These are phyloP conservation scores for Ophiothrix spiculata DNA, from an alignment of 35 echinoderm and acorn worm species.

Conservation along the genomic window DNA sequence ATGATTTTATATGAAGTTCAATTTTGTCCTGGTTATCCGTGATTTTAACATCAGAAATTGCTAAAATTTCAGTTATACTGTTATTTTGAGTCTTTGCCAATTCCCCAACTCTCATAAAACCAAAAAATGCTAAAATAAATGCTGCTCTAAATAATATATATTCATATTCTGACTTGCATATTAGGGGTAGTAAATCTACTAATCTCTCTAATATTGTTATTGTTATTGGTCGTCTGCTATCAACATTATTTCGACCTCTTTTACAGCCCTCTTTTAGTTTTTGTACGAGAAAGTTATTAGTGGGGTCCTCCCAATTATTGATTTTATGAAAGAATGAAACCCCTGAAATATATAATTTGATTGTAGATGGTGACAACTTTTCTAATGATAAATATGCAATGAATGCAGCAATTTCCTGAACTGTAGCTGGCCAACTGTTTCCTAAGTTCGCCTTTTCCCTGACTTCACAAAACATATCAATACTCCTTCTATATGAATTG, in stretches of 20 bases:
- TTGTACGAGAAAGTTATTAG: neutral
- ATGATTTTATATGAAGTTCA: neutral
- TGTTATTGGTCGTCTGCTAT: neutral
- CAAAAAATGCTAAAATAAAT: neutral
- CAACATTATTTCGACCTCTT: neutral
- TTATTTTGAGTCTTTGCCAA: neutral
- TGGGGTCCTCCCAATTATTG: neutral
- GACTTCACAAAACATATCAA: neutral
- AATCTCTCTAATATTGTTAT: neutral
- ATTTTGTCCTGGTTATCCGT: neutral
- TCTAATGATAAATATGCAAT: neutral
- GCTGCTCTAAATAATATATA: neutral
- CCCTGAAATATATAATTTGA: neutral
- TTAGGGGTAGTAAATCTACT: neutral
- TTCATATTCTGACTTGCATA: neutral
- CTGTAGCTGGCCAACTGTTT: neutral
- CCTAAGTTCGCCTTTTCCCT: neutral
- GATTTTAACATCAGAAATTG: neutral
- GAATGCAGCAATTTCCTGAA: neutral
- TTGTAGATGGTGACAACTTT: neutral
- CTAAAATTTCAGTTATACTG: neutral
- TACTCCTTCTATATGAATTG: neutral
- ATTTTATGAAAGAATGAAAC: neutral
- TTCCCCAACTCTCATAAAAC: conserved; percentile 1
- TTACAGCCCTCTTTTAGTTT: neutral